Evolutionary conservation across 1,140 invertebrate genomes (phyloP), one percentile per base, ranked within the genome.

Genomic region (Whitmania pigra): DNA sequence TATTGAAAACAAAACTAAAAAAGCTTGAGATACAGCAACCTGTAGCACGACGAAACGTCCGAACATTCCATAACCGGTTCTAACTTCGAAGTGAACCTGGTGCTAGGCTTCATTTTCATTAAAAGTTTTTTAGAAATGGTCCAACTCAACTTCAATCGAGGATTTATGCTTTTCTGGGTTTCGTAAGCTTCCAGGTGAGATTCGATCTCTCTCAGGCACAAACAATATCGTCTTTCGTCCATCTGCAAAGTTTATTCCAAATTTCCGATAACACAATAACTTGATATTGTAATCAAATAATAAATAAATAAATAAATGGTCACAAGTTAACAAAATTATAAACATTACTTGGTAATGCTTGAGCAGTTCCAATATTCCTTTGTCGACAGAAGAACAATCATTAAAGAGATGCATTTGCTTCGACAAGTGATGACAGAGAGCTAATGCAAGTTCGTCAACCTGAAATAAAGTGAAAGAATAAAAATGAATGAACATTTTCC

Each of bases 31-130:
- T 49, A 11, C 13, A 49, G 2, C 5, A 49, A 49, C 43, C 43
- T 49, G 43, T 49, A 49, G 43, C 9, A 49, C 2, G 43, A 49
- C 13, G 43, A 49, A 49, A 49, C 13, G 43, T 49, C 43, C 2
- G 43, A 17, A 49, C 43, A 49, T 49, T 49, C 74, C 68, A 71
- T 57, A 25, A 75, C 71, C 43, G 73, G 57, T 57, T 73, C 72
- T 25, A 75, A 70, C 53, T 75, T 72, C 7, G 54, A 57, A 18
- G 55, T 27, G 25, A 71, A 36, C 20, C 69, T 20, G 22, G 70
- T 73, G 22, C 68, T 71, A 18, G 74, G 74, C 31, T 74, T 73
- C 49, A 74, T 69, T 54, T 75, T 73, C 70, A n/a, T 74, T 31
- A 75, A 60, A n/a, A 72, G 72, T 2, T 72, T 67, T 17, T 73